Evolutionary conservation across 2,888 invertebrate species (phyloP), one percentile per base, ranked within the genome.

Genomic region (Habrosyne pyritoides): DNA sequence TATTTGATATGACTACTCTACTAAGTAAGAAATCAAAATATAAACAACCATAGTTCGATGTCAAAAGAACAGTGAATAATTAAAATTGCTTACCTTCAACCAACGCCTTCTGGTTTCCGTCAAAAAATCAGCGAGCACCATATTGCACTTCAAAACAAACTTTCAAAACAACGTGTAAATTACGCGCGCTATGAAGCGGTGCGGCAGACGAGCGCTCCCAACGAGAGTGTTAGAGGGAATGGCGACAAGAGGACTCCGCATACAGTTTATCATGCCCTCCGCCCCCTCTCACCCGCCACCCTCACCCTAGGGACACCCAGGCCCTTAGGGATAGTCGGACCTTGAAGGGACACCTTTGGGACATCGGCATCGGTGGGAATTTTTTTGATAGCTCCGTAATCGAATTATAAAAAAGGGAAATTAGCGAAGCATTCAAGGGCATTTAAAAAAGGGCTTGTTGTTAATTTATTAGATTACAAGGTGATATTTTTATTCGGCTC

Each of bases 81-180:
- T 8, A 42, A n/a, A 36, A 33, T 58, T 52, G 61, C 77, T 72
- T 54, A 91, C 91, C 86, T 91, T 89, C 52, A 90, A 62, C 91
- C 91, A 92, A 61, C 89, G 83, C 79, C 86, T 83, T 60, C 91
- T 75, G 14, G 91, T 92, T 73, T 91, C 91, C 63, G 90, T 90
- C 72, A 91, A 71, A 61, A 92, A 90, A 59, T 91, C 91, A 26
- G 89, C 82, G 42, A 92, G 77, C 79, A 91, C 91, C 91, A 92
- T 92, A 46, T 52, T 57, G 42, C 42, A 42, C 42, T 33, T 33
- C n/a, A 33, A 42, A 42, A 18, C 18, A 42, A 42, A 42, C 36
- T 42, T 42, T 42, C 18, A 5, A 18, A 42, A 42, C 14, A 42
- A 33, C 42, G n/a, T 8, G 42, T n/a, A 5, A 18, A 52, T 21